Evolutionary conservation across 2,888 invertebrate species (phyloP).

Genomic region (Scaptomyza reducta): DNA sequence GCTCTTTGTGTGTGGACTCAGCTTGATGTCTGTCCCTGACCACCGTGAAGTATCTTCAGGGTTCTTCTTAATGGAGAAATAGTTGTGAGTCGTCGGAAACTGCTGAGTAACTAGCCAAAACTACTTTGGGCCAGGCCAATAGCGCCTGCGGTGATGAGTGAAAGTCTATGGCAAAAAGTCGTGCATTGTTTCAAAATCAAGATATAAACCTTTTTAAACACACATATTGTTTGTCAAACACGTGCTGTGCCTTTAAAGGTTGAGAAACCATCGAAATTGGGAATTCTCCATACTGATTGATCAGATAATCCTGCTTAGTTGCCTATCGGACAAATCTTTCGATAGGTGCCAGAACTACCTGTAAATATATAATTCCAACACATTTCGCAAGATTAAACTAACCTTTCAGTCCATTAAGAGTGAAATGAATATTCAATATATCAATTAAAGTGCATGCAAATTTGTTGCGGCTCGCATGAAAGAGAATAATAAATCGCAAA

Average conservation of each 20-base stretch:
- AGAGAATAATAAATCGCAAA: conserved; percentile 19
- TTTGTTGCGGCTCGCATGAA: conserved; percentile 65
- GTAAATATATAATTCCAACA: background rate
- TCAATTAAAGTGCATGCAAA: conserved; percentile 74
- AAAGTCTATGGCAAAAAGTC: conserved; percentile 68
- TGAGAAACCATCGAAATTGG: conserved; percentile 28
- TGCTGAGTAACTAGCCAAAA: conserved; percentile 56
- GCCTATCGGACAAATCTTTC: background rate
- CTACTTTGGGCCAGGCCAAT: conserved; percentile 57
- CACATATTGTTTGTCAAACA: conserved; percentile 28
- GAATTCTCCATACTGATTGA: conserved; percentile 23
- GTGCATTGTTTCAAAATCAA: conserved; percentile 59
- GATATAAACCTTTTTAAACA: conserved; percentile 20
- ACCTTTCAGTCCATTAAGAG: conserved; percentile 51
- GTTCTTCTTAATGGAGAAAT: conserved; percentile 75
- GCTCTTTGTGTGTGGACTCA: too few species aligned
- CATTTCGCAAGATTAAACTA: conserved; percentile 16
- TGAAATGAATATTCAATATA: conserved; percentile 63
- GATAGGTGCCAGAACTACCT: conserved; percentile 14
- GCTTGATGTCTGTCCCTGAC: conserved; percentile 71
- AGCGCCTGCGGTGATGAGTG: conserved; percentile 66
- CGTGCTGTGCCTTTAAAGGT: conserved; percentile 40
- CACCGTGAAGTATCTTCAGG: conserved; percentile 64
- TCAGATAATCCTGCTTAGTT: conserved; percentile 38
- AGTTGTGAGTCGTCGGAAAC: conserved; percentile 47